A percentile compares a stretch with the other conserved stretches of the same genome.
phyloP scores from a whole-genome alignment of 2,888 invertebrate species.

The Plebejus argus region DNA sequence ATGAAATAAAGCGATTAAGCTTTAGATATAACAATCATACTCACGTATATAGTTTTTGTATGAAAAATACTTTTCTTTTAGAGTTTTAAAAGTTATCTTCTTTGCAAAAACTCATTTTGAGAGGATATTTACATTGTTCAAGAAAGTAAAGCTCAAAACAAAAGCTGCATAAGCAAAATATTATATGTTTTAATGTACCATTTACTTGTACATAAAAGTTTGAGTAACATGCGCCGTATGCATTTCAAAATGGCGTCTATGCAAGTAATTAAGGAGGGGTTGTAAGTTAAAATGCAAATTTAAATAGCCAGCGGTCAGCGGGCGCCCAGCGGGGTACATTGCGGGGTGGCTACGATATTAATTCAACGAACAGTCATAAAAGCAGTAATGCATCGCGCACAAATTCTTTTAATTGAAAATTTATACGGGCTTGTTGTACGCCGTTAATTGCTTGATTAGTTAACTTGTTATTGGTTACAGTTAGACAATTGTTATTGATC shows the following conservation, averaged over 20 bases:
- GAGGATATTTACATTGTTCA: no score
- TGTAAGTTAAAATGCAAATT: conserved; percentile 75
- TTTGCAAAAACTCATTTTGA: no score
- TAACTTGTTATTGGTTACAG: conserved; percentile 30
- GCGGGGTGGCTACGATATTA: conserved; percentile 69
- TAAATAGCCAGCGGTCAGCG: conserved; percentile 64
- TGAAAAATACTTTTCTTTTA: neutral
- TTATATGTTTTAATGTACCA: neutral
- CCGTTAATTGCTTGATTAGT: conserved; percentile 44
- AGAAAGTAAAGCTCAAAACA: neutral
- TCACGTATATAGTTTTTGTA: neutral
- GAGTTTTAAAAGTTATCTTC: neutral
- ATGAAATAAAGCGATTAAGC: neutral
- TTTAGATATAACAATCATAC: neutral
- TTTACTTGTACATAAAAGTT: neutral
- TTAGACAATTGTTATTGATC: conserved; percentile 30
- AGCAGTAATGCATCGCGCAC: conserved; percentile 58
- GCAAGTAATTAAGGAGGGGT: conserved; percentile 49
- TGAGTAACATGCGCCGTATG: conserved; percentile 20
- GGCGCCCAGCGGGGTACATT: conserved; percentile 66
- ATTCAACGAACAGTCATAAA: conserved; percentile 72
- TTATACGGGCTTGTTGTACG: conserved; percentile 64
- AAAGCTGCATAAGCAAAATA: neutral
- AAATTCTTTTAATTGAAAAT: conserved; percentile 75
- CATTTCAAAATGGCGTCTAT: conserved; percentile 60